phyloP scores from a whole-genome alignment of 2,113 vertebrate genomes.

The Elaphurus davidianus region DNA sequence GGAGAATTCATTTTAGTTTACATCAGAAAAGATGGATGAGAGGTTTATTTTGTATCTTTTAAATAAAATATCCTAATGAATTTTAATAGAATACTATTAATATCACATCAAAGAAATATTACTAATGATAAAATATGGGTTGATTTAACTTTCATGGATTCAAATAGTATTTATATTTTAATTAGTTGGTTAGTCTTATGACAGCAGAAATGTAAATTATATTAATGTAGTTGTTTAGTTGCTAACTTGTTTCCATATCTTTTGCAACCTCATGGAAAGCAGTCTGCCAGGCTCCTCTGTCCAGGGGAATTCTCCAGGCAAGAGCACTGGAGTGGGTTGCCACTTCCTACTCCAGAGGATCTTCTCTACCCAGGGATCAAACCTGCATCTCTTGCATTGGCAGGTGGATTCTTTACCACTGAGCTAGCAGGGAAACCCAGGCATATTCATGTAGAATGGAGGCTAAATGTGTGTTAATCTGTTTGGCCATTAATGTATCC shows the following conservation, averaged over 20 bases:
- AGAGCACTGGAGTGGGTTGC: background rate
- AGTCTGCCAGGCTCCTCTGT: background rate
- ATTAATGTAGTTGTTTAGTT: background rate
- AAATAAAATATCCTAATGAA: background rate
- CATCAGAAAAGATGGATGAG: background rate
- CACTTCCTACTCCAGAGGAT: background rate
- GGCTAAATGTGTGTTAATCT: background rate
- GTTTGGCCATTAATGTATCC: background rate
- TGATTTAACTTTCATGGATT: background rate
- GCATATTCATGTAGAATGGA: background rate
- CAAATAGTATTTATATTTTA: background rate
- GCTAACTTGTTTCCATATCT: background rate
- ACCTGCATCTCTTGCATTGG: background rate
- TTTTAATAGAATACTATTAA: background rate
- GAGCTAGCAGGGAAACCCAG: background rate
- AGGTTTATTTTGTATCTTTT: background rate
- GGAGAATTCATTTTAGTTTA: background rate
- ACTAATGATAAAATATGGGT: background rate
- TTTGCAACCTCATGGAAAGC: background rate
- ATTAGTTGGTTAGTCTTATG: background rate
- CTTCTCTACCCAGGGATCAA: background rate
- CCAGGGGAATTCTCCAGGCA: background rate
- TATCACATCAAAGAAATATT: background rate
- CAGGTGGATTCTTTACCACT: background rate
- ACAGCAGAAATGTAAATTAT: background rate